phyloP scores from a whole-genome alignment of 53 echinoderm and acorn worm genomes.

The Echinometra lucunter region DNA sequence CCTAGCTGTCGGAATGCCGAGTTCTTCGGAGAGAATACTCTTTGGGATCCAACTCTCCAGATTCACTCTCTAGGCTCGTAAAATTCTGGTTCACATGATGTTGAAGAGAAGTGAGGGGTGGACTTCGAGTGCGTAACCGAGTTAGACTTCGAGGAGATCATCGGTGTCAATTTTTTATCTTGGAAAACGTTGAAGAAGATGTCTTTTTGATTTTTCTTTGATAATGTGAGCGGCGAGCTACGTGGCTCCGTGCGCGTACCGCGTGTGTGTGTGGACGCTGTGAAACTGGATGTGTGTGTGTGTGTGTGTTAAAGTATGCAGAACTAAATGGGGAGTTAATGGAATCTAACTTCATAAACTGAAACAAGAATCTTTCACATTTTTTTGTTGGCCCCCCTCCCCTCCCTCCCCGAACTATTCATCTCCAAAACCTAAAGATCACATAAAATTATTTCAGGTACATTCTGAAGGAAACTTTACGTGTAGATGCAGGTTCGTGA shows the following conservation, averaged over 20 bases:
- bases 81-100: not conserved
- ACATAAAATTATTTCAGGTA: too few relatives aligned
- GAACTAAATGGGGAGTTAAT: too few relatives aligned
- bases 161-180: constrained; percentile 21
- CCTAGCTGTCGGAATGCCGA: not conserved
- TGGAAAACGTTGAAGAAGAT: not conserved
- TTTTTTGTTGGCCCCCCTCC: too few relatives aligned
- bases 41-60: not conserved
- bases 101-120: not conserved
- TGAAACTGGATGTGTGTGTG: too few relatives aligned
- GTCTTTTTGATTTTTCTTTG: not conserved
- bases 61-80: not conserved
- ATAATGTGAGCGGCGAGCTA: not conserved
- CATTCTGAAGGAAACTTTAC: too few relatives aligned
- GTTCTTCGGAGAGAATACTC: not conserved
- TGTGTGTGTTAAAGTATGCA: not conserved
- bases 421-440: too few relatives aligned
- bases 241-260: not conserved
- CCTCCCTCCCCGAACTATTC: too few relatives aligned
- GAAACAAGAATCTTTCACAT: too few relatives aligned
- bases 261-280: not conserved
- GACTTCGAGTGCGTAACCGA: constrained; percentile 39
- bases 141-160: not conserved
- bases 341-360: too few relatives aligned
- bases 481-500: too few relatives aligned